Conservation (phyloP, 92 coral and sea anemone genomes). For the Muricea muricata region DNA sequence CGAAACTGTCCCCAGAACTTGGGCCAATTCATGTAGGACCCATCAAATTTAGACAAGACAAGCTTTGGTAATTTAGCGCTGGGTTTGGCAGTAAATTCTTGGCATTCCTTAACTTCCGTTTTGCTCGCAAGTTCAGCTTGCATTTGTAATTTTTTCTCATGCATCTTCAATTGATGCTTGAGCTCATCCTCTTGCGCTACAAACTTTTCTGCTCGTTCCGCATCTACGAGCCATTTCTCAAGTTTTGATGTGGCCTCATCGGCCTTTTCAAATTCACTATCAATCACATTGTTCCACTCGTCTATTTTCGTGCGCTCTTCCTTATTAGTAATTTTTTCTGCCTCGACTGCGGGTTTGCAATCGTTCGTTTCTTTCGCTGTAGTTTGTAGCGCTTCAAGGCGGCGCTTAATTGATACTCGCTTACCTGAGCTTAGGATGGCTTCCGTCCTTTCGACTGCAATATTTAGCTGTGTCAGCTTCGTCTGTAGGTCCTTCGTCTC, state of each 20-base stretch:
- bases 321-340: background rate
- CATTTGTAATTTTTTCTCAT: background rate
- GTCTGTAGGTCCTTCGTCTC: background rate
- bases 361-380: background rate
- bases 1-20: no score
- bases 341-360: background rate
- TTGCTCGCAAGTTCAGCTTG: background rate
- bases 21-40: no score
- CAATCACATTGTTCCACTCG: background rate
- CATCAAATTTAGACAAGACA: background rate
- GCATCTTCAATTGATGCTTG: background rate
- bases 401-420: conserved; percentile 1
- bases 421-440: background rate
- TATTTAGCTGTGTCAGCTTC: background rate
- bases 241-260: background rate
- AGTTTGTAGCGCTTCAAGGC: background rate
- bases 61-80: background rate
- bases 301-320: background rate
- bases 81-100: background rate
- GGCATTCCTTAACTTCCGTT: background rate
- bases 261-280: background rate
- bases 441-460: background rate
- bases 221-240: background rate
- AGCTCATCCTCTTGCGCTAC: conserved; percentile 3
- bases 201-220: background rate